Evolutionary conservation across 2,113 vertebrate genomes (phyloP).

Genomic region (Spermophilus dauricus): DNA sequence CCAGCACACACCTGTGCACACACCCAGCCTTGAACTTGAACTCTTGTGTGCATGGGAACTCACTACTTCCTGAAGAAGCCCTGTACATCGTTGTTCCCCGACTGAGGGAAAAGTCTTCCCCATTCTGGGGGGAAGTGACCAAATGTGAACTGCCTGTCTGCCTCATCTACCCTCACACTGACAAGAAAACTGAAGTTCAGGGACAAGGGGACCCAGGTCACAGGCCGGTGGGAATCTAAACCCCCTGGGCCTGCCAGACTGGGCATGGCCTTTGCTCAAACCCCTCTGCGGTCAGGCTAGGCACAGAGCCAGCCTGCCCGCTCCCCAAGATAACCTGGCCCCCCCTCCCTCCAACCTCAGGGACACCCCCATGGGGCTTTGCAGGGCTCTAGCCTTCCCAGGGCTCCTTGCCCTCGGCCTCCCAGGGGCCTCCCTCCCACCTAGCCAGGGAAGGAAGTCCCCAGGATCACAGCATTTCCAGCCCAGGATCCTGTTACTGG

Average conservation of each 20-base stretch:
- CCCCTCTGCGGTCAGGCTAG: rapidly evolving
- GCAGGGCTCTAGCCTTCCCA: background rate
- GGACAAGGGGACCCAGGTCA: background rate
- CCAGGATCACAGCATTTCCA: conserved; percentile 38
- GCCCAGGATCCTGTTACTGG: conserved; percentile 73
- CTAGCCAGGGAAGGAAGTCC: conserved; percentile 52
- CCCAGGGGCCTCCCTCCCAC: background rate
- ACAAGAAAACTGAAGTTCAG: background rate
- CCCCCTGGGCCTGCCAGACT: background rate
- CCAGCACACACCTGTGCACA: background rate
- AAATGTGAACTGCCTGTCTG: background rate
- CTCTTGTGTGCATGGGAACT: background rate
- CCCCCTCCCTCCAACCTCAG: rapidly evolving
- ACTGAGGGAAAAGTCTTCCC: conserved; percentile 24
- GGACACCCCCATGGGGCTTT: background rate
- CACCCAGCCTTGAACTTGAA: background rate
- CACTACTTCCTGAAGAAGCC: conserved; percentile 68
- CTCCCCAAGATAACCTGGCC: background rate
- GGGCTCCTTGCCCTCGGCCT: background rate
- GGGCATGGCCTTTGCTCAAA: background rate
- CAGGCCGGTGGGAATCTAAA: background rate
- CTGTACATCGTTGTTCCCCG: background rate
- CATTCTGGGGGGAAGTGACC: background rate
- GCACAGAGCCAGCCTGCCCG: background rate
- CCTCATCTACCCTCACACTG: background rate